phyloP scores from a whole-genome alignment of 2,797 vertebrate genomes.

The Oryzias sinensis region DNA sequence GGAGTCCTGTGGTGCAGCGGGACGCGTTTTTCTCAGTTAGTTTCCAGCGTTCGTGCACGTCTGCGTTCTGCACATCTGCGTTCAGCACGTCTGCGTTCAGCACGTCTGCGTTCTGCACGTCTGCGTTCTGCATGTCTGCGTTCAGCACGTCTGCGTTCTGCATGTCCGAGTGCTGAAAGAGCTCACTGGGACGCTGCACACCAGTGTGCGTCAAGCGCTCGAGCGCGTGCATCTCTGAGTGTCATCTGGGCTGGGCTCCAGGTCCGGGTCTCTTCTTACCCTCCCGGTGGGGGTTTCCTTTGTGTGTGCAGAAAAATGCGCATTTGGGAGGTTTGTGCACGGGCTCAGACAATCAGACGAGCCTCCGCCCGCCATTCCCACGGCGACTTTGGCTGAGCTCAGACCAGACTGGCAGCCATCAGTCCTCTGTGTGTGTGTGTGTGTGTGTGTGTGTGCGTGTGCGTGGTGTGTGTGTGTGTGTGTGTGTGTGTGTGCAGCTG shows the following conservation, averaged over 20 bases:
- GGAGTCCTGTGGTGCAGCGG: conserved; percentile 44
- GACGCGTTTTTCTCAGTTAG: conserved; percentile 23
- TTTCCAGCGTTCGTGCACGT: too few species aligned
- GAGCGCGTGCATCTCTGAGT: conserved; percentile 60
- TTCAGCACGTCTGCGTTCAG: too few species aligned
- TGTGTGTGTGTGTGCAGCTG: conserved; percentile 57
- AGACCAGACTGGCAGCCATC: conserved; percentile 85
- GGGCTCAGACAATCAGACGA: conserved; percentile 32
- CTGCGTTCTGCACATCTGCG: too few species aligned
- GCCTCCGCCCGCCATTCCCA: conserved; percentile 58
- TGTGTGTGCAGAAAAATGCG: conserved; percentile 56
- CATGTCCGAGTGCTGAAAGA: conserved; percentile 2
- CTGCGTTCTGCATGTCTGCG: not conserved
- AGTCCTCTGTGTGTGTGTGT: conserved; percentile 75
- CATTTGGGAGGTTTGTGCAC: conserved; percentile 30
- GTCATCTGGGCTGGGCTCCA: conserved; percentile 78
- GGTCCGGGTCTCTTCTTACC: conserved; percentile 76
- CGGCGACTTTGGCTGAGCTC: conserved; percentile 59
- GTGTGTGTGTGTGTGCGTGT: conserved; percentile 45
- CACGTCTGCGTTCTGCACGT: not conserved
- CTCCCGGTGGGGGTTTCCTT: conserved; percentile 61
- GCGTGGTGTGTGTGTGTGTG: conserved; percentile 42
- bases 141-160: conserved; percentile 10
- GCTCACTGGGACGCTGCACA: conserved; percentile 10
- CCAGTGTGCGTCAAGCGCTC: not conserved